A percentile compares a stretch with the other conserved stretches of the same genome.
Evolutionary conservation across 2,888 invertebrate species (phyloP).

Genomic region (Argyra leucocephala): DNA sequence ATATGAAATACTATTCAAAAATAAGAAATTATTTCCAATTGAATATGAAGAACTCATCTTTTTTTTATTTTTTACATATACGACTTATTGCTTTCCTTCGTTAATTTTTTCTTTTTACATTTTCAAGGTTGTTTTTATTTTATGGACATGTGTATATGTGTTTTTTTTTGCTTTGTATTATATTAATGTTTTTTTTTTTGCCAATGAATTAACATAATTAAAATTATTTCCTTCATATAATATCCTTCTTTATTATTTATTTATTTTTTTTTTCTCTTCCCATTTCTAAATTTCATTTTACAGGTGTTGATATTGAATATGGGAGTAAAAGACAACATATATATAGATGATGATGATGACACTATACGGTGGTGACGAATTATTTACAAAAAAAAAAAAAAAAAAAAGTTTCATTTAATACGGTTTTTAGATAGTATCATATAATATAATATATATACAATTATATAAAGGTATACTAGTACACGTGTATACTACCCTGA

Average conservation of each 20-base stretch:
- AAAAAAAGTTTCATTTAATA: too few relatives aligned
- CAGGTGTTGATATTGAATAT: not conserved
- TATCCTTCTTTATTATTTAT: not conserved
- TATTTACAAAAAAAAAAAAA: too few relatives aligned
- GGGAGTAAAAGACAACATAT: not conserved
- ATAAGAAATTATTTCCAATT: too few relatives aligned
- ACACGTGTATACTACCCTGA: too few relatives aligned
- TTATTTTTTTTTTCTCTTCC: not conserved
- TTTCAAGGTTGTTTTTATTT: too few relatives aligned
- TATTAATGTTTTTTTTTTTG: not conserved
- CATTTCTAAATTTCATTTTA: not conserved
- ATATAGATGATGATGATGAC: not conserved
- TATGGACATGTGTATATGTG: too few relatives aligned
- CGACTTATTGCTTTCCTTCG: not conserved
- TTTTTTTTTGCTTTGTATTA: not conserved
- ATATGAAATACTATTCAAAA: too few relatives aligned
- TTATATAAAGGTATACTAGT: too few relatives aligned
- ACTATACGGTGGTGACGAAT: too few relatives aligned
- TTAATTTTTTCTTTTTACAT: not conserved
- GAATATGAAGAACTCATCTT: too few relatives aligned
- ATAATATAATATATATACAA: too few relatives aligned
- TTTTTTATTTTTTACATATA: not conserved
- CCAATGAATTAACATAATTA: not conserved
- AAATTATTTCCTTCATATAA: not conserved
- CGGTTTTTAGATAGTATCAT: too few relatives aligned